A percentile compares a stretch with the other conserved stretches of the same genome.
Evolutionary conservation across 2,888 invertebrate species (phyloP).

Genomic region (Apotomis betuletana): DNA sequence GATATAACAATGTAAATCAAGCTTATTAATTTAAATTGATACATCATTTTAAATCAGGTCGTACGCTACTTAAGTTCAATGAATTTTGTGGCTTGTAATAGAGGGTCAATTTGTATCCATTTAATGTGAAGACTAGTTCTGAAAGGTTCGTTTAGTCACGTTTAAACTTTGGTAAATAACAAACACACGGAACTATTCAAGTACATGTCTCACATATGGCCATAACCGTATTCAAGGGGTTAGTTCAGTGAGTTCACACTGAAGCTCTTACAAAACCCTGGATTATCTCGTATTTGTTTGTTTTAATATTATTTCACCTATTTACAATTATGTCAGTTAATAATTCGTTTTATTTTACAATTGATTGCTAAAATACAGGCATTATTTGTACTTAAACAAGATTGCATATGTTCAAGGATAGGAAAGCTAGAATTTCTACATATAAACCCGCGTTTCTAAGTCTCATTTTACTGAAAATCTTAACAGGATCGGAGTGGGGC

Average conservation of each 20-base stretch:
- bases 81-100: slow-evolving; percentile 21
- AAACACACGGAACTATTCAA: slow-evolving; percentile 12
- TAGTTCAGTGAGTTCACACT: too few species aligned
- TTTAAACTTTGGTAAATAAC: slow-evolving; percentile 24
- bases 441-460: slow-evolving; percentile 5
- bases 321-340: too few species aligned
- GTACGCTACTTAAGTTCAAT: slow-evolving; percentile 10
- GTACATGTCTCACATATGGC: slow-evolving; percentile 2
- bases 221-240: background rate
- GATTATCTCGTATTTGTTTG: too few species aligned
- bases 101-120: slow-evolving; percentile 2
- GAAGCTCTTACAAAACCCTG: too few species aligned
- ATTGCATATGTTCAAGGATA: background rate
- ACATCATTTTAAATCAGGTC: slow-evolving; percentile 29
- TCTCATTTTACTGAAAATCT: slow-evolving; percentile 1
- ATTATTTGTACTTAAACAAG: too few species aligned
- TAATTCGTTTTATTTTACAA: too few species aligned
- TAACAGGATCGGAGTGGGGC: background rate
- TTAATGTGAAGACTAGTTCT: slow-evolving; percentile 5
- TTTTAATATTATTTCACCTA: too few species aligned
- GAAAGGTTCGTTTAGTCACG: slow-evolving; percentile 27
- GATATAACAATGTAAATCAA: slow-evolving; percentile 11
- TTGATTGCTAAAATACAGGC: too few species aligned
- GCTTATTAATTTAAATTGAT: slow-evolving; percentile 38
- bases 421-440: background rate